These are phyloP conservation scores for Calycopis cecrops DNA, from an alignment of 1,140 invertebrate genomes.

Conservation along the genomic window DNA sequence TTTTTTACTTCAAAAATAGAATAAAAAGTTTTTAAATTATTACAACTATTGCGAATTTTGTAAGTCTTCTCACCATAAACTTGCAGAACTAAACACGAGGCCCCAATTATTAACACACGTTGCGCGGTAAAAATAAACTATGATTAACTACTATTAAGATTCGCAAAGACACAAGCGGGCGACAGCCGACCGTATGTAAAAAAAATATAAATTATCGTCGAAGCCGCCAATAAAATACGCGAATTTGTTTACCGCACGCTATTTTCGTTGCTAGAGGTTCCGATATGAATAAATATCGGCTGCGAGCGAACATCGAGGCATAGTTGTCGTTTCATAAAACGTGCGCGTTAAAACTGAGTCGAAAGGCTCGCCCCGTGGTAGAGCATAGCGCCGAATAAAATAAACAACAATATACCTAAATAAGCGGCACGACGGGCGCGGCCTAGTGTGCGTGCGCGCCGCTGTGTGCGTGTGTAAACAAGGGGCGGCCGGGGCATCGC, in stretches of 20 bases:
- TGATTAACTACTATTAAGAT: conserved; percentile 72
- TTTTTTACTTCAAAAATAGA: too few relatives aligned
- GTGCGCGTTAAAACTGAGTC: conserved; percentile 74
- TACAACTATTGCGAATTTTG: too few relatives aligned
- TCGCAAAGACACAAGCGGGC: conserved; percentile 62
- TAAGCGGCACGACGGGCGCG: conserved; percentile 70
- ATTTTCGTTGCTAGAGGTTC: conserved; percentile 60
- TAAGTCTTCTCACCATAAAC: conserved; percentile 21
- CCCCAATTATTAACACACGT: conserved; percentile 70
- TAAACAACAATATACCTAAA: conserved; percentile 77
- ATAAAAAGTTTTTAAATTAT: too few relatives aligned
- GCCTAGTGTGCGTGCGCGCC: conserved; percentile 56
- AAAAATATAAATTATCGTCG: conserved; percentile 47
- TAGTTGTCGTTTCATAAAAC: conserved; percentile 75
- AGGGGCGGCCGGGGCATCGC: conserved; percentile 55
- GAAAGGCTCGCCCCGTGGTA: conserved; percentile 72
- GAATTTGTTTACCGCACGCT: conserved; percentile 60
- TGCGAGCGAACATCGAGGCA: conserved; percentile 66
- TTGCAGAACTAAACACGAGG: conserved; percentile 49
- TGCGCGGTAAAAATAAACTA: conserved; percentile 73
- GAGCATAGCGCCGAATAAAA: conserved; percentile 75
- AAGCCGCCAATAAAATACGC: conserved; percentile 49
- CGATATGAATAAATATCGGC: conserved; percentile 69
- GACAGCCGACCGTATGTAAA: conserved; percentile 45
- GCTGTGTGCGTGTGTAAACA: conserved; percentile 73